Evolutionary conservation across 2,797 vertebrate genomes (phyloP), one percentile per base, ranked within the genome.

Genomic region (Lacerta bilineata): DNA sequence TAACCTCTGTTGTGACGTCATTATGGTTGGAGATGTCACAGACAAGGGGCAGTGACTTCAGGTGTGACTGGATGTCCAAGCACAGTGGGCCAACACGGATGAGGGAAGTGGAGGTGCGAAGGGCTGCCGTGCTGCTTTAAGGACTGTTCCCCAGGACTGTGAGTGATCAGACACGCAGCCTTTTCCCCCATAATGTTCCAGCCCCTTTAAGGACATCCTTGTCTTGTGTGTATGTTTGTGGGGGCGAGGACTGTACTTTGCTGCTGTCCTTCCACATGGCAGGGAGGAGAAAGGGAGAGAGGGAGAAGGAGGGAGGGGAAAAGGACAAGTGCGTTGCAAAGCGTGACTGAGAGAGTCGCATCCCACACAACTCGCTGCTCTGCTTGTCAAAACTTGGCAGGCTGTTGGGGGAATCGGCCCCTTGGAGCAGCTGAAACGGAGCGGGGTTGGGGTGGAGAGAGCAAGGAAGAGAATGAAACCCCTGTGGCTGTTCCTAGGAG

Each of bases 351-450:
- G 88, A 83, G 88, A 82, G 68, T 86, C 25, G 27, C 79, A 83
- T 87, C 89, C 85, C 85, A 86, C 84, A 78, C 89, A 86, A 71
- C 85, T 72, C 4, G 20, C 84, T 89, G 64, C 79, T 77, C 78
- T 89, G 84, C 78, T 79, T 85, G 78, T 89, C 83, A 89, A 80
- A 85, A 89, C 25, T 27, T 85, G 88, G 81, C 88, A 85, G 71
- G 88, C 78, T 25, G 83, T 55, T 81, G 69, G 83, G 83, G 59
- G 72, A 75, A 27, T 71, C 83, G 85, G 59, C 83, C 88, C 83
- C 78, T 80, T 66, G 17, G 78, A 68, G 61, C 7, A 81, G 71
- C 78, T 85, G 33, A 39, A n/a, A 81, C 27, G 25, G 77, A 80
- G 55, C 25, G 39, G 11, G 27, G 13, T 79, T 61, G 74, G 68